Evolutionary conservation across 2,113 vertebrate species (phyloP).

Genomic region (Microcebus griseorufus): DNA sequence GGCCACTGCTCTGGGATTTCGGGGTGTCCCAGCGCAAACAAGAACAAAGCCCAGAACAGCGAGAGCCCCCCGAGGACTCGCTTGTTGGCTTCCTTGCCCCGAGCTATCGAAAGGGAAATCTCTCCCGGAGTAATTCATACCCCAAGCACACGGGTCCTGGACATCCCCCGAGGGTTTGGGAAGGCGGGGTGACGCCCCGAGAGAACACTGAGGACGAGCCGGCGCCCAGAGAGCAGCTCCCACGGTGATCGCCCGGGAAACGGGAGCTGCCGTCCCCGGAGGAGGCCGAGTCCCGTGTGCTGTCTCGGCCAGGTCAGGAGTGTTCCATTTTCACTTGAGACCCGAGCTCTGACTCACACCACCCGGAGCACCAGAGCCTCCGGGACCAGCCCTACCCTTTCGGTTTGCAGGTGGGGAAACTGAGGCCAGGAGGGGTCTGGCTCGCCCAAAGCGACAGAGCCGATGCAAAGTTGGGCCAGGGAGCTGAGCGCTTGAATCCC

Average conservation of each 20-base stretch:
- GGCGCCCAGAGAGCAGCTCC: not conserved
- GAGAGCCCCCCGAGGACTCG: not conserved
- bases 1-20: not conserved
- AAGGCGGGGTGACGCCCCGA: not conserved
- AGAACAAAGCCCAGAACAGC: not conserved
- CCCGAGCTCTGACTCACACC: not conserved
- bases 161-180: not conserved
- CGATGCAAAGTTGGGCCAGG: too few species aligned
- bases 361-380: fast-evolving
- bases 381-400: not conserved
- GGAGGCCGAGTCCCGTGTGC: fast-evolving
- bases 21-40: fast-evolving
- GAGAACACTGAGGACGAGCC: not conserved
- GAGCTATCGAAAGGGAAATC: not conserved
- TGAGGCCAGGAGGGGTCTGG: not conserved
- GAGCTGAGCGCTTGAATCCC: not conserved
- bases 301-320: fast-evolving
- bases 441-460: too few species aligned
- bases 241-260: not conserved
- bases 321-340: not conserved
- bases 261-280: not conserved
- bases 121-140: not conserved
- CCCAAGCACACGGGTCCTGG: not conserved
- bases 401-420: not conserved
- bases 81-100: not conserved